Percentiles rank a stretch among this genome's conserved stretches.
Evolutionary conservation across 2,113 vertebrate genomes (phyloP).

Genomic region (Mustela nigripes): DNA sequence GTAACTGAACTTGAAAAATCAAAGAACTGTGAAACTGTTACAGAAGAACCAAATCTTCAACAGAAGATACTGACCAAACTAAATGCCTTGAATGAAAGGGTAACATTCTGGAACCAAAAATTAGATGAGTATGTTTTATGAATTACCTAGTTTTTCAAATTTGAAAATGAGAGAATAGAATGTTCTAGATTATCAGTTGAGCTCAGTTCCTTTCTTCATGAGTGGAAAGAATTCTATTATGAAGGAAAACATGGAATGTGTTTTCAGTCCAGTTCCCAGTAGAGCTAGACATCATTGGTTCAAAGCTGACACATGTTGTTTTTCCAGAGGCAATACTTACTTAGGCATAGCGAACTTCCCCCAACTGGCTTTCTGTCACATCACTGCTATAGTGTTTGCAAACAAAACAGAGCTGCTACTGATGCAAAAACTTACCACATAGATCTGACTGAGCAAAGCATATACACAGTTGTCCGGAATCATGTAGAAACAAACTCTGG

Average conservation of each 20-base stretch:
- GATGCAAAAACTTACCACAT: neutral
- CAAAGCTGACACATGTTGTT: neutral
- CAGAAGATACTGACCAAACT: conserved; percentile 87
- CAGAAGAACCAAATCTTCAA: conserved; percentile 79
- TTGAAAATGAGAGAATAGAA: conserved; percentile 3
- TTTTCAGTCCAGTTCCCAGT: neutral
- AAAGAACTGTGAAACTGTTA: conserved; percentile 50
- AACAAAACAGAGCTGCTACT: neutral
- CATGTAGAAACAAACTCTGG: neutral
- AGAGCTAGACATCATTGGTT: neutral
- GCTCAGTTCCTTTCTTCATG: neutral
- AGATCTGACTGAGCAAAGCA: neutral
- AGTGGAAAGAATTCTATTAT: neutral
- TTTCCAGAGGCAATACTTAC: neutral
- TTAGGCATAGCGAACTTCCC: neutral
- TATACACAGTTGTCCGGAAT: neutral
- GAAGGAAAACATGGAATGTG: neutral
- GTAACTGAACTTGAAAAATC: conserved; percentile 68
- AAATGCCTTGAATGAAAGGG: conserved; percentile 86
- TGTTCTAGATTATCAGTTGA: neutral
- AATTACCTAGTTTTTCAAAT: conserved; percentile 49
- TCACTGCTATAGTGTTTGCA: neutral
- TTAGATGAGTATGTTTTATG: conserved; percentile 88
- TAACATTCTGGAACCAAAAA: conserved; percentile 87
- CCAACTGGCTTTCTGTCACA: neutral